Conservation (phyloP, 2,797 vertebrate species). For the Hippocampus kuda region DNA sequence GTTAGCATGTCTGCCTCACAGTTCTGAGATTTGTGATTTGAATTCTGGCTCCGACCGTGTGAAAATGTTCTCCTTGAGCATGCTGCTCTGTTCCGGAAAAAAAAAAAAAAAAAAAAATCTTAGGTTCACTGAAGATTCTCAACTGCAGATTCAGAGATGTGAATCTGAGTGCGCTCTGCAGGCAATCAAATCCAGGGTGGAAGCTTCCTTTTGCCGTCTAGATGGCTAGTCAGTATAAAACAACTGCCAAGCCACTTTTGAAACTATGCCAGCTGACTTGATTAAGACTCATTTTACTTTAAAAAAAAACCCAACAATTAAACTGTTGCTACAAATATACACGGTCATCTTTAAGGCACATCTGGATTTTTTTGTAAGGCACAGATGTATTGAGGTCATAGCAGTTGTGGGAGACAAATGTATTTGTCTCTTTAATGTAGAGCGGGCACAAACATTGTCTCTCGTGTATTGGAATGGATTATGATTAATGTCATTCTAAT, state of each 20-base stretch:
- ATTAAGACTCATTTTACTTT: neutral
- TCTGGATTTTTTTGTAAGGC: constrained; percentile 3
- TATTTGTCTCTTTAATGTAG: constrained; percentile 5
- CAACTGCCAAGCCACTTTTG: neutral
- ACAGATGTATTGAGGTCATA: constrained; percentile 1
- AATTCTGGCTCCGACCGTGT: neutral
- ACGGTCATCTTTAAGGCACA: neutral
- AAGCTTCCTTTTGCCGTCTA: too few species aligned
- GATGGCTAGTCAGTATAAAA: too few species aligned
- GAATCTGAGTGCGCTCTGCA: too few species aligned
- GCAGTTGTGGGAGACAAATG: constrained; percentile 1
- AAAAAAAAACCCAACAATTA: neutral
- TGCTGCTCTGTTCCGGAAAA: too few species aligned
- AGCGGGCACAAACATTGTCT: neutral
- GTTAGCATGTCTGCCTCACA: too few species aligned
- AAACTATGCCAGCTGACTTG: neutral
- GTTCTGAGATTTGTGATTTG: neutral
- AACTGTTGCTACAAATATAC: neutral
- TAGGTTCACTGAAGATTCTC: too few species aligned
- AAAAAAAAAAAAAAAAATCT: too few species aligned
- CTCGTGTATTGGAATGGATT: neutral
- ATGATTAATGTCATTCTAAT: constrained; percentile 5
- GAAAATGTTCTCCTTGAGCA: too few species aligned
- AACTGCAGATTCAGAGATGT: too few species aligned
- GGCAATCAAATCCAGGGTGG: too few species aligned